These are phyloP conservation scores for Barypeithes pellucidus DNA, from an alignment of 2,888 invertebrate genomes.

Conservation along the genomic window DNA sequence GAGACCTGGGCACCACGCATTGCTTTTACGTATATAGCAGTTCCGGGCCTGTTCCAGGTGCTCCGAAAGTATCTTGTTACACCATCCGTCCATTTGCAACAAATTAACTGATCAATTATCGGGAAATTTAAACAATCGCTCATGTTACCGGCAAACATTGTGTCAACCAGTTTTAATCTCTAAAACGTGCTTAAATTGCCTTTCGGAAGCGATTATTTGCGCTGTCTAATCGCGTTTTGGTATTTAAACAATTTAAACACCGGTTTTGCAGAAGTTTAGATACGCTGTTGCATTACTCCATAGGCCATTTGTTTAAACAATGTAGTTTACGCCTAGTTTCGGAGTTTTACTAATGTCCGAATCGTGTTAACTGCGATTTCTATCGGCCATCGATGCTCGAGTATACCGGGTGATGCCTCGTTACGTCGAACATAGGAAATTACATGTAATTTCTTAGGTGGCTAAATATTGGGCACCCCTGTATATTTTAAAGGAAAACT, in stretches of 20 bases:
- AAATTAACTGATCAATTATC: constrained; percentile 42
- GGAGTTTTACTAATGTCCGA: neutral
- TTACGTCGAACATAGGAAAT: too few species aligned
- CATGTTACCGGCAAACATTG: constrained; percentile 45
- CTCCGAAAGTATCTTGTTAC: neutral
- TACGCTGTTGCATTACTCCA: constrained; percentile 9
- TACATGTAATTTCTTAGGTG: too few species aligned
- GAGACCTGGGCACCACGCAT: too few species aligned
- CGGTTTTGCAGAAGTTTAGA: constrained; percentile 27
- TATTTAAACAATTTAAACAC: constrained; percentile 40
- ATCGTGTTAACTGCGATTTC: neutral
- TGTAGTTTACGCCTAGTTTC: constrained; percentile 5
- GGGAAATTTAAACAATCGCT: constrained; percentile 48
- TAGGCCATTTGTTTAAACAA: constrained; percentile 31
- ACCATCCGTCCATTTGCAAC: constrained; percentile 37
- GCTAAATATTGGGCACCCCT: too few species aligned
- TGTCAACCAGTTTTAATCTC: constrained; percentile 50
- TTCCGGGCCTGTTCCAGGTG: too few species aligned
- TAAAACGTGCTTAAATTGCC: constrained; percentile 46
- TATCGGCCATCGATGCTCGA: too few species aligned
- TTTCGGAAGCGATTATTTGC: constrained; percentile 35
- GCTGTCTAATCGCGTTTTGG: constrained; percentile 36
- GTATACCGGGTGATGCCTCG: too few species aligned
- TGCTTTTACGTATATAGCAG: too few species aligned
- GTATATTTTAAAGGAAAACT: too few species aligned